Evolutionary conservation across 2,113 vertebrate species (phyloP).

Genomic region (Actenoides hombroni): DNA sequence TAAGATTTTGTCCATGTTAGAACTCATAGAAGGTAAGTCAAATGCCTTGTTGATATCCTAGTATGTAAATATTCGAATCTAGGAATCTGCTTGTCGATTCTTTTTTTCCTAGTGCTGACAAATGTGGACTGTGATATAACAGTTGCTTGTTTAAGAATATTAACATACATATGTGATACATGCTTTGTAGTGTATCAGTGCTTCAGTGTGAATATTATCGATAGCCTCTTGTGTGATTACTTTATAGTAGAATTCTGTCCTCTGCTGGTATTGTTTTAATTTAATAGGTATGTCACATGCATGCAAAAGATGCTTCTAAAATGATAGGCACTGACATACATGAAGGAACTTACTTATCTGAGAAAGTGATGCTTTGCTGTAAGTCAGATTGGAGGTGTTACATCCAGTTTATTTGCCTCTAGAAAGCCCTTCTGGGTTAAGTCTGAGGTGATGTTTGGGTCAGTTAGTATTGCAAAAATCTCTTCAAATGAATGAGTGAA

Average conservation of each 20-base stretch:
- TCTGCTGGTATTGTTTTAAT: conserved; percentile 54
- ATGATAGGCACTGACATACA: not conserved
- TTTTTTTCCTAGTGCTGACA: not conserved
- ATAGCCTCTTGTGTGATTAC: not conserved
- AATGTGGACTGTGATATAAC: not conserved
- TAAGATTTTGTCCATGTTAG: conserved; percentile 80
- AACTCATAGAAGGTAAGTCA: conserved; percentile 85
- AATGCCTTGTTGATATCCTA: conserved; percentile 43
- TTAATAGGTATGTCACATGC: not conserved
- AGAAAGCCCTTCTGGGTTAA: not conserved
- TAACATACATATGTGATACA: not conserved
- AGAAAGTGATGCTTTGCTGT: not conserved
- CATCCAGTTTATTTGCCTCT: not conserved
- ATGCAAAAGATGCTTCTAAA: not conserved
- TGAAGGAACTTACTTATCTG: conserved; percentile 18
- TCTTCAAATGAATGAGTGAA: not conserved
- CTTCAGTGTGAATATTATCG: not conserved
- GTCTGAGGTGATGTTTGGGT: conserved; percentile 1
- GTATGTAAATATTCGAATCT: conserved; percentile 10
- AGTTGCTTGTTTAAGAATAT: conserved; percentile 24
- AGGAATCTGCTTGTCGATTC: not conserved
- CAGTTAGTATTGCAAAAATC: not conserved
- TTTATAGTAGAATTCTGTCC: conserved; percentile 51
- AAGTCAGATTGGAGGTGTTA: not conserved
- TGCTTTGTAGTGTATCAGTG: not conserved